These are phyloP conservation scores for Bilobella aurantiaca DNA, from an alignment of 1,140 invertebrate species.

Conservation along the genomic window DNA sequence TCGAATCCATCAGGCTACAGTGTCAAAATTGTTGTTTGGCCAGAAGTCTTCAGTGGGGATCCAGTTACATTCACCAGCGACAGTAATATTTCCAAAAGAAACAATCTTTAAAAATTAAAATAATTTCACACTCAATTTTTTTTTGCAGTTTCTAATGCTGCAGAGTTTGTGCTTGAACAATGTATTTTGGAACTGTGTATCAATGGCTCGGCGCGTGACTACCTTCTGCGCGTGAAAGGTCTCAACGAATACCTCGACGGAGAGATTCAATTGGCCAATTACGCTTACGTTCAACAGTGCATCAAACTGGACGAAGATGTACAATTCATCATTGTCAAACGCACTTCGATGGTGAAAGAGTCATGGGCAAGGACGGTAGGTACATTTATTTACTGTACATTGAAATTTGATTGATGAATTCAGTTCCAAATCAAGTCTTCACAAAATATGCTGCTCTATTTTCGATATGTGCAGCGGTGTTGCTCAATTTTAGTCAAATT, in stretches of 20 bases:
- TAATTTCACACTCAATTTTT: not conserved
- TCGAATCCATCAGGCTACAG: slow-evolving; percentile 64
- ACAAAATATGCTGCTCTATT: no score
- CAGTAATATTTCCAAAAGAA: slow-evolving; percentile 54
- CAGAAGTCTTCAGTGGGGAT: slow-evolving; percentile 46
- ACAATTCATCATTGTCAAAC: slow-evolving; percentile 55
- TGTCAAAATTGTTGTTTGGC: slow-evolving; percentile 70
- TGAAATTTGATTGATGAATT: slow-evolving; percentile 8
- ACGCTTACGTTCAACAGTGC: slow-evolving; percentile 87
- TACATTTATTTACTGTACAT: slow-evolving; percentile 27
- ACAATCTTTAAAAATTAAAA: slow-evolving; percentile 10
- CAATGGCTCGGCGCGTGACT: slow-evolving; percentile 56
- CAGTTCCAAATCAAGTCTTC: not conserved
- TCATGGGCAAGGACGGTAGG: slow-evolving; percentile 59
- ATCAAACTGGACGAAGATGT: slow-evolving; percentile 88
- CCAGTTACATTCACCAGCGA: slow-evolving; percentile 78
- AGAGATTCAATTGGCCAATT: slow-evolving; percentile 57
- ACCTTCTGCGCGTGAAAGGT: slow-evolving; percentile 64
- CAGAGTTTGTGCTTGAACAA: slow-evolving; percentile 77
- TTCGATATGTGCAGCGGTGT: no score
- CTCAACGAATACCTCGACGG: slow-evolving; percentile 61
- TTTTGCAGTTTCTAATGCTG: slow-evolving; percentile 60
- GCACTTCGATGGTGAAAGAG: slow-evolving; percentile 51
- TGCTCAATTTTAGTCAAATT: not conserved
- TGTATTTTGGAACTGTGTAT: slow-evolving; percentile 71